Base-by-base conservation (phyloP, 2,113 vertebrate species). In the Setophaga kirtlandii region DNA sequence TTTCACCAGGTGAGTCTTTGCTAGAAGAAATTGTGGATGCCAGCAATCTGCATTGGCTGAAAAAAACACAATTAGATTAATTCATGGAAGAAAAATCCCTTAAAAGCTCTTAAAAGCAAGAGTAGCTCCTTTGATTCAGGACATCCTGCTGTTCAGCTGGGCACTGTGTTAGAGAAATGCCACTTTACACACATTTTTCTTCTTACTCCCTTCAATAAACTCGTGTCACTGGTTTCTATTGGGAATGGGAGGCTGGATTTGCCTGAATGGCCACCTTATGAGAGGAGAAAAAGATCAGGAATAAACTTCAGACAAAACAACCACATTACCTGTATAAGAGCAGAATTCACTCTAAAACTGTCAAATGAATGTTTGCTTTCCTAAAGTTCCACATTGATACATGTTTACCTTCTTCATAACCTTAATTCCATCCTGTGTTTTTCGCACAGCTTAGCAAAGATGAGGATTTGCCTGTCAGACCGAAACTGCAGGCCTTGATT, bases 401-500 rank as follows among this genome's bases (percentile, higher is more conserved):
- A 6, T 2, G 8, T 23, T 82, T 52, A 4, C 50, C 47, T 68
- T 37, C 37, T 52, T 50, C 12, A 24, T 52, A 35, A 67, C 39
- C 39, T 52, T 1, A n/a, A 2, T 64, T 42, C 55, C 25, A 2
- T 8, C 21, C 76, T 6, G 1, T 42, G 2, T 91, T 89, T 89
- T 83, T 56, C 39, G 14, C 89, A 18, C 97, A 99, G 99, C 97
- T 99, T 33, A 94, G 95, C 89, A 97, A 98, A 50, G 98, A 99
- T 3, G 84, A 94, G 76, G 83, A 67, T 20, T 35, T 98, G 65
- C 59, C 90, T 5, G 79, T 96, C 75, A 98, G 96, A 83, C 98
- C 99, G 15, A 99, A 99, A 87, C 92, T 98, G 41, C 99, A 99
- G 97, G 99, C 99, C 50, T 87, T 99, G 87, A 98, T 99, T 84